These are phyloP conservation scores for Thysanoteuthis rhombus DNA, from an alignment of 2,888 invertebrate genomes.

Conservation along the genomic window DNA sequence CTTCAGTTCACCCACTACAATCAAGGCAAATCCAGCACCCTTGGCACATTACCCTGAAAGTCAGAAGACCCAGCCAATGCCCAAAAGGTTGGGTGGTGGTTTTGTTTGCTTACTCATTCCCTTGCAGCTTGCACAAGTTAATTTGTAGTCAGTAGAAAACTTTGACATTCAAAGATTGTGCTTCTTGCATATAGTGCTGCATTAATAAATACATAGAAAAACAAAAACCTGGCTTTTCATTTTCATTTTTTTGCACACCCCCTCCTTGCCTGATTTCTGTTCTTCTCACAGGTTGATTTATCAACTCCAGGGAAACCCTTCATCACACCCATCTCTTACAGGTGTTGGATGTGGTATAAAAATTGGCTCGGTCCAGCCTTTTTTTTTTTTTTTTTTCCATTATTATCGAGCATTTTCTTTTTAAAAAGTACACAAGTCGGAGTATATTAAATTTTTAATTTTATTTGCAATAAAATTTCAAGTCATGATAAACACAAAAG, in stretches of 20 bases:
- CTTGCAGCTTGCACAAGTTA: not conserved
- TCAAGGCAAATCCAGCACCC: too few relatives aligned
- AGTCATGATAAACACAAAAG: not conserved
- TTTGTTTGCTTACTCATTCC: not conserved
- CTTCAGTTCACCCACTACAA: too few relatives aligned
- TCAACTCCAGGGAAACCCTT: not conserved
- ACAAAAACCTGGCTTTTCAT: not conserved
- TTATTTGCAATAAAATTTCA: not conserved
- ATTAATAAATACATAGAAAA: not conserved
- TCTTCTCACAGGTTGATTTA: not conserved
- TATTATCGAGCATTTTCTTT: too few relatives aligned
- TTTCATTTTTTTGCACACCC: not conserved
- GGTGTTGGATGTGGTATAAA: too few relatives aligned
- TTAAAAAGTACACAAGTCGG: not conserved
- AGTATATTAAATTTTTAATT: not conserved
- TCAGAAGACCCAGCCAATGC: not conserved
- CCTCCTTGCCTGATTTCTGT: not conserved
- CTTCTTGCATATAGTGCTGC: not conserved
- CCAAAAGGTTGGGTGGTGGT: not conserved
- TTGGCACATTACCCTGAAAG: too few relatives aligned
- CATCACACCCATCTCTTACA: too few relatives aligned
- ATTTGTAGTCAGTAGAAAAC: constrained; percentile 20
- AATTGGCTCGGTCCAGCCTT: too few relatives aligned
- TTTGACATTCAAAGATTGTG: not conserved
- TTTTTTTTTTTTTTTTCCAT: too few relatives aligned